These are phyloP conservation scores for Odontothrips loti DNA, from an alignment of 2,888 invertebrate species.

Conservation along the genomic window DNA sequence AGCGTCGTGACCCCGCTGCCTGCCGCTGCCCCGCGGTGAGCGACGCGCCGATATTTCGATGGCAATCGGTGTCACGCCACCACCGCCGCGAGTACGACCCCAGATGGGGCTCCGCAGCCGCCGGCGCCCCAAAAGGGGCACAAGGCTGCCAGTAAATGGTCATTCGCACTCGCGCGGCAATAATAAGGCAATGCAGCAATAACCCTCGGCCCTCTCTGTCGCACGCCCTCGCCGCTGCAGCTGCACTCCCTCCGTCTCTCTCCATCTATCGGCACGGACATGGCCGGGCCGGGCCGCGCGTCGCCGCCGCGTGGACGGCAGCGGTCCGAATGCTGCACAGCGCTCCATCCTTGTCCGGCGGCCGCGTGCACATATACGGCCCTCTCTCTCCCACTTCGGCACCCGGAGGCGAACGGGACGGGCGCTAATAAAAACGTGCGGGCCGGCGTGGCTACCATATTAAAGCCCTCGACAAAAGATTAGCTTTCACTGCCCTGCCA, in stretches of 20 bases:
- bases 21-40: not conserved
- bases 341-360: not conserved
- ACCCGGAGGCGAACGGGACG: not conserved
- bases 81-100: not conserved
- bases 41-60: not conserved
- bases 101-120: too few species aligned
- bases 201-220: not conserved
- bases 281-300: too few species aligned
- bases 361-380: not conserved
- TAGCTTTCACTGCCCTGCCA: constrained; percentile 21
- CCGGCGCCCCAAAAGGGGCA: too few species aligned
- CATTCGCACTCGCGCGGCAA: not conserved
- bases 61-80: not conserved
- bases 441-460: not conserved
- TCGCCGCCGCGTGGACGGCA: too few species aligned
- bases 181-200: too few species aligned
- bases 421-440: constrained; percentile 2
- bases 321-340: not conserved
- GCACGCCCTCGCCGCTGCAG: not conserved
- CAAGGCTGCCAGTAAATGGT: not conserved
- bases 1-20: not conserved
- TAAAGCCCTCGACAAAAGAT: constrained; percentile 20
- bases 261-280: not conserved
- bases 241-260: too few species aligned
- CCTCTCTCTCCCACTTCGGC: not conserved